A percentile compares a stretch with the other conserved stretches of the same genome.
Conservation (phyloP, 2,888 invertebrate genomes). For the Tetropium fuscum region DNA sequence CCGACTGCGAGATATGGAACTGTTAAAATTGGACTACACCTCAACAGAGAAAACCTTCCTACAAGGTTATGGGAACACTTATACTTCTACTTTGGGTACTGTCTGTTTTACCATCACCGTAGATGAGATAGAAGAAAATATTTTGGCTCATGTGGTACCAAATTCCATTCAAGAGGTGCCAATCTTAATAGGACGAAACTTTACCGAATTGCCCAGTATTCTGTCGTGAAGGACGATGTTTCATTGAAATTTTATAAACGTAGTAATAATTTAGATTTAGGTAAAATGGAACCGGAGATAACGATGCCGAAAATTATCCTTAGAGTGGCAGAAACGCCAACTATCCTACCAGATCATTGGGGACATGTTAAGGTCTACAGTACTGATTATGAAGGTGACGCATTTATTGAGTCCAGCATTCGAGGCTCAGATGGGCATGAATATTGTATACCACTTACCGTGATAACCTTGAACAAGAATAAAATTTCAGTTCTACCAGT, state of each 20-base stretch:
- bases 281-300: not conserved
- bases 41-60: conserved; percentile 12
- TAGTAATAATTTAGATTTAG: not conserved
- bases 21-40: conserved; percentile 10
- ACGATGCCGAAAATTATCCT: not conserved
- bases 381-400: not conserved
- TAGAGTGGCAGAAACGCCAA: not conserved
- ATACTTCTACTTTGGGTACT: conserved; percentile 31
- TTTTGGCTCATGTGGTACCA: conserved; percentile 37
- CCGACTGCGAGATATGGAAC: conserved; percentile 11
- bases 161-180: conserved; percentile 36
- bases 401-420: not conserved
- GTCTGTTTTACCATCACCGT: conserved; percentile 26
- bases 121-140: conserved; percentile 32
- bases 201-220: conserved; percentile 39
- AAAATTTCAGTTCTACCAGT: conserved; percentile 26
- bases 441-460: conserved; percentile 29
- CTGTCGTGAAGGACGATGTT: conserved; percentile 35
- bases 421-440: not conserved
- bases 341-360: not conserved
- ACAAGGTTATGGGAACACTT: conserved; percentile 35
- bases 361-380: not conserved
- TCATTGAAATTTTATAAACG: conserved; percentile 27
- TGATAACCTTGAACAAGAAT: conserved; percentile 11
- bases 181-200: conserved; percentile 38